phyloP scores from a whole-genome alignment of 2,797 vertebrate species.

The Erithacus rubecula region DNA sequence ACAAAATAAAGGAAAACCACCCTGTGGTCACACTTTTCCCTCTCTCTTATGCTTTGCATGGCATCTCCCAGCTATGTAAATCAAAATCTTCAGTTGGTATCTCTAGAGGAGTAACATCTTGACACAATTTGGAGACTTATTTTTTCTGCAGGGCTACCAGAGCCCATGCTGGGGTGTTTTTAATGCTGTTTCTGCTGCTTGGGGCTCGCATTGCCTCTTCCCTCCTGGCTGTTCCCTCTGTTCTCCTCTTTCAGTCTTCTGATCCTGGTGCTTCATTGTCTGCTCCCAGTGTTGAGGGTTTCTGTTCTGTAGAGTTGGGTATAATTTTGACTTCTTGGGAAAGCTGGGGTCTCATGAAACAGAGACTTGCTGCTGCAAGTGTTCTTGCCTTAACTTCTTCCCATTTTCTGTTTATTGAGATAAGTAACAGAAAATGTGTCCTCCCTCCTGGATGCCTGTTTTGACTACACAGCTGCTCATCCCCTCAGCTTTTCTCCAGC shows the following conservation, averaged over 20 bases:
- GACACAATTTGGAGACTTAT: neutral
- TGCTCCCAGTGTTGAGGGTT: neutral
- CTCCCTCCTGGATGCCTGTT: neutral
- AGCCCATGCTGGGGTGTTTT: neutral
- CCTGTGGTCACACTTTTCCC: neutral
- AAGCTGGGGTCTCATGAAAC: neutral
- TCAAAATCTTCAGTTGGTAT: conserved; percentile 2
- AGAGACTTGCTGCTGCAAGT: neutral
- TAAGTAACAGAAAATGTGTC: neutral
- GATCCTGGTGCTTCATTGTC: neutral
- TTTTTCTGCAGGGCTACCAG: neutral
- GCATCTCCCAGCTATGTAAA: neutral
- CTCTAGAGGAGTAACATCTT: neutral
- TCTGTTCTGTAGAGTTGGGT: neutral
- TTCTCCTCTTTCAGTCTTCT: neutral
- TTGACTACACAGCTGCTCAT: neutral
- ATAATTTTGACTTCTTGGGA: neutral
- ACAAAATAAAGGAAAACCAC: conserved; percentile 13
- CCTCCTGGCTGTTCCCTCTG: neutral
- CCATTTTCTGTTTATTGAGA: neutral
- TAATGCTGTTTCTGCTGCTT: neutral
- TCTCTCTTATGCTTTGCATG: neutral
- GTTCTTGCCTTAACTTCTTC: neutral
- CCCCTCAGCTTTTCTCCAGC: neutral
- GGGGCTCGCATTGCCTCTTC: neutral